phyloP scores from a whole-genome alignment of 2,797 vertebrate genomes.

The Semotilus atromaculatus region DNA sequence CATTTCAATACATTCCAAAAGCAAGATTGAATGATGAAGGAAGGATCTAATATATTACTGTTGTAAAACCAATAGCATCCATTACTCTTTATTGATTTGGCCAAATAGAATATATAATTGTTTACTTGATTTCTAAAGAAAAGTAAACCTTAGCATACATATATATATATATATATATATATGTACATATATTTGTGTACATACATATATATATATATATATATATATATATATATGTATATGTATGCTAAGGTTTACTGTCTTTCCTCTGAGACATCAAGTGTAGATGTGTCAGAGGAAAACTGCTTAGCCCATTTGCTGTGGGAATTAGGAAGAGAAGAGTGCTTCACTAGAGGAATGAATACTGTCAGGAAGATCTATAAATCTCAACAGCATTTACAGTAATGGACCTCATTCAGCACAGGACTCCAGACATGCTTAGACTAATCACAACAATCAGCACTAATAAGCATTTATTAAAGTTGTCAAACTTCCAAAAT shows the following conservation, averaged over 20 bases:
- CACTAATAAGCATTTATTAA: slow-evolving; percentile 8
- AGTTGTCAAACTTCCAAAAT: slow-evolving; percentile 8
- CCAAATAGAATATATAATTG: background rate
- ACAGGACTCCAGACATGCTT: slow-evolving; percentile 17
- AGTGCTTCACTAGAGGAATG: slow-evolving; percentile 42
- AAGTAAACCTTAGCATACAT: no score
- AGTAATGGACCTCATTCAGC: slow-evolving; percentile 65
- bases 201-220: background rate
- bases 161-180: no score
- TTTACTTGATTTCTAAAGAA: no score
- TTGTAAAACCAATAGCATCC: slow-evolving; percentile 35
- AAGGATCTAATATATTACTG: slow-evolving; percentile 13
- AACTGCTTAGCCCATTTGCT: slow-evolving; percentile 25
- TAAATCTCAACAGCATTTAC: slow-evolving; percentile 64
- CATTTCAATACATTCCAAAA: slow-evolving; percentile 18
- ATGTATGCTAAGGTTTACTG: background rate
- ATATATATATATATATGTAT: background rate
- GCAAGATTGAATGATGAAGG: background rate
- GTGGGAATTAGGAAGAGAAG: slow-evolving; percentile 29
- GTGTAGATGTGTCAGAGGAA: slow-evolving; percentile 20
- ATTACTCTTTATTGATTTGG: slow-evolving; percentile 59
- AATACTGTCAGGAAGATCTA: slow-evolving; percentile 57
- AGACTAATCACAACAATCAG: slow-evolving; percentile 20
- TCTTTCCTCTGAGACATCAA: slow-evolving; percentile 19
- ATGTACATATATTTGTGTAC: background rate